phyloP scores from a whole-genome alignment of 2,888 invertebrate genomes.

The Harpalus rufipes region DNA sequence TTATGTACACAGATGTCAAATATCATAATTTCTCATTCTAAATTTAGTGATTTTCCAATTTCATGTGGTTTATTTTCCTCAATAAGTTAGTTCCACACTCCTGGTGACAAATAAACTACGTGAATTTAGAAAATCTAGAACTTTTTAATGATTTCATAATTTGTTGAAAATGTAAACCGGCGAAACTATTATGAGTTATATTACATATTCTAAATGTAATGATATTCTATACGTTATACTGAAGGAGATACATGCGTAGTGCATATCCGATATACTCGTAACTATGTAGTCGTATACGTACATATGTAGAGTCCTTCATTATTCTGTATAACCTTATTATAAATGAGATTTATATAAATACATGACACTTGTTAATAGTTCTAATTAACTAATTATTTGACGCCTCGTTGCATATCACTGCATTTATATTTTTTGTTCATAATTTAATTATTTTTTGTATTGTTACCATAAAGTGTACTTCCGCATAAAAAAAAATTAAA shows the following conservation, averaged over 20 bases:
- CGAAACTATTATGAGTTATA: no score
- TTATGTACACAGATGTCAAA: no score
- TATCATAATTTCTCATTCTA: no score
- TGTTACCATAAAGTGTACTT: background rate
- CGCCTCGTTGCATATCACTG: background rate
- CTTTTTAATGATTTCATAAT: no score
- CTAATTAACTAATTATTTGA: constrained; percentile 3
- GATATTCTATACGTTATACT: background rate
- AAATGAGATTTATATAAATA: constrained; percentile 1
- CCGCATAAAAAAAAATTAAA: background rate
- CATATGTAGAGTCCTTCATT: background rate
- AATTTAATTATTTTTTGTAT: background rate
- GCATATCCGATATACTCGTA: background rate
- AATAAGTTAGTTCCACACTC: no score
- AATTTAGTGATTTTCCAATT: no score
- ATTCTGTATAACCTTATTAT: background rate
- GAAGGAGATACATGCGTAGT: background rate
- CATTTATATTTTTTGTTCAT: background rate
- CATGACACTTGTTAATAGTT: background rate
- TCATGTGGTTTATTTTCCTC: no score
- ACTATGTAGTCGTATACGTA: background rate
- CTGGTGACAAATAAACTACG: no score
- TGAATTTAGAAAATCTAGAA: no score
- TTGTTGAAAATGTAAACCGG: no score
- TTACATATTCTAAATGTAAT: no score